These are phyloP conservation scores for Chloropsis cyanopogon DNA, from an alignment of 2,113 vertebrate genomes.

Conservation along the genomic window DNA sequence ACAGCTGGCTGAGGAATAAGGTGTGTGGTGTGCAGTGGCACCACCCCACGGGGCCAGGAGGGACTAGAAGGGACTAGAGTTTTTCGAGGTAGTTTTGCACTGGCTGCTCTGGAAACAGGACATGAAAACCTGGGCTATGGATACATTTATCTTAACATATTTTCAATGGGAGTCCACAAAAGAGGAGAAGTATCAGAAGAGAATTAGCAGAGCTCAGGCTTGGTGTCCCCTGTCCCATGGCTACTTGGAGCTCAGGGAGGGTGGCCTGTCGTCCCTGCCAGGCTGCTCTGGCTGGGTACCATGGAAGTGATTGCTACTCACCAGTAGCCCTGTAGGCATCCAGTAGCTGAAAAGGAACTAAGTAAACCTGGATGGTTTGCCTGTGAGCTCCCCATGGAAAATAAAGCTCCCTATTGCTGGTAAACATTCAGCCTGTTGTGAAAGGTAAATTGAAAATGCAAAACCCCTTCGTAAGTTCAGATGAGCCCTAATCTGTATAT, in stretches of 20 bases:
- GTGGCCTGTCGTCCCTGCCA: background rate
- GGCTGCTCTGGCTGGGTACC: background rate
- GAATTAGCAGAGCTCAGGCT: background rate
- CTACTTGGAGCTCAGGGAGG: fast-evolving
- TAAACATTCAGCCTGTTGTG: background rate
- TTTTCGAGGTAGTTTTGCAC: background rate
- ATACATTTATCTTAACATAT: fast-evolving
- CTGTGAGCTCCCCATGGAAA: background rate
- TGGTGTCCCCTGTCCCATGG: background rate
- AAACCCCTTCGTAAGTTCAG: background rate
- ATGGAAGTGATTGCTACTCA: background rate
- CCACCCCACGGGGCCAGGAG: background rate
- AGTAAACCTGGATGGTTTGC: background rate
- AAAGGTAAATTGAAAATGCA: background rate
- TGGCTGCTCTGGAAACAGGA: fast-evolving
- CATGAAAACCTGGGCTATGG: background rate
- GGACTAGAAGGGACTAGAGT: background rate
- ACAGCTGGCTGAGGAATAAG: background rate
- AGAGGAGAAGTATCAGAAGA: background rate
- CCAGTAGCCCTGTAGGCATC: background rate
- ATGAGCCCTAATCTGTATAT: background rate
- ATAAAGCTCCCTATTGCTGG: background rate
- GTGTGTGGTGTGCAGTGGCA: background rate
- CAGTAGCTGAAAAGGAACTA: background rate
- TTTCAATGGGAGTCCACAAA: fast-evolving